phyloP scores from a whole-genome alignment of 64 coral and sea anemone genomes.

The Pachyseris speciosa region DNA sequence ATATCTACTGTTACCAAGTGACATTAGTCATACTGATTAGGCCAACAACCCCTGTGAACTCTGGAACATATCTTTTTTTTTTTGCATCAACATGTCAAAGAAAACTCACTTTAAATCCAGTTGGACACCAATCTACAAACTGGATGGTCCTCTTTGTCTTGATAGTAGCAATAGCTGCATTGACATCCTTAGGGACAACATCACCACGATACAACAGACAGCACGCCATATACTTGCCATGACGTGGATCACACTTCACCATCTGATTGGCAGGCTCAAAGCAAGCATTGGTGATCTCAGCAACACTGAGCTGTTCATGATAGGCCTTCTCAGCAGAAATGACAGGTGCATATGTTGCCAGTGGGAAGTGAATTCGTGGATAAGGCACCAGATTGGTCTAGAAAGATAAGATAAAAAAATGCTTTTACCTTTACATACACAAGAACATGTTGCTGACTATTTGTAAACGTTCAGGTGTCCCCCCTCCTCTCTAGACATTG shows the following conservation, averaged over 20 bases:
- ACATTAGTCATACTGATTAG: no score
- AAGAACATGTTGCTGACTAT: no score
- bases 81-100: neutral
- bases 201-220: constrained; percentile 36
- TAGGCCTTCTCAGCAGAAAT: constrained; percentile 49
- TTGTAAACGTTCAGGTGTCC: no score
- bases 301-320: constrained; percentile 52
- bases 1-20: no score
- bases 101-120: constrained; percentile 24
- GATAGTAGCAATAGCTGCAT: constrained; percentile 40
- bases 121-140: constrained; percentile 49
- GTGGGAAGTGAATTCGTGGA: constrained; percentile 45
- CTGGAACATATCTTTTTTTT: neutral
- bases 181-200: constrained; percentile 39
- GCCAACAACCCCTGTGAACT: no score
- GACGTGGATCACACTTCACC: constrained; percentile 51
- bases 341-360: constrained; percentile 43
- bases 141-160: constrained; percentile 58
- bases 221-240: constrained; percentile 49
- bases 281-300: constrained; percentile 48
- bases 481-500: no score
- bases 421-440: no score
- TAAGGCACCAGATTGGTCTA: constrained; percentile 47
- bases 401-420: neutral
- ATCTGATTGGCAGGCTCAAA: constrained; percentile 52